Percentiles rank a stretch among this genome's conserved stretches.
Evolutionary conservation across 2,888 invertebrate genomes (phyloP).

Genomic region (Drosophila pseudotalamancana): DNA sequence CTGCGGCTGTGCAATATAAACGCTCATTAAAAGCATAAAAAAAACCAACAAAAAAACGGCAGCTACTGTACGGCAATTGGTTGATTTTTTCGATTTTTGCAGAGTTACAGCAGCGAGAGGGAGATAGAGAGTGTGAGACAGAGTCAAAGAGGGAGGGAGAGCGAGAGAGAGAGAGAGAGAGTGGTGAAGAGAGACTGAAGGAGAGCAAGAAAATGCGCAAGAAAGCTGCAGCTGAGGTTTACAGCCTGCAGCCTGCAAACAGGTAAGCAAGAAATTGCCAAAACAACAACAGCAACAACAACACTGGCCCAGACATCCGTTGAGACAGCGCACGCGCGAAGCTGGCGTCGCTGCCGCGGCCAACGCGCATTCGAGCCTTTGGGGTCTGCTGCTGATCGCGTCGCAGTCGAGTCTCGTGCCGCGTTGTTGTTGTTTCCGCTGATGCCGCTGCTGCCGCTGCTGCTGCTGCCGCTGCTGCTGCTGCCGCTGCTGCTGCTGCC

Average conservation of each 20-base stretch:
- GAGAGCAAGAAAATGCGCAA: conserved; percentile 56
- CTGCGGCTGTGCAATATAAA: conserved; percentile 74
- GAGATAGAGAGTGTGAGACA: conserved; percentile 3
- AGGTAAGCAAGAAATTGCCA: conserved; percentile 66
- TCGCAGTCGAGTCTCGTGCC: conserved; percentile 66
- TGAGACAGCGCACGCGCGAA: conserved; percentile 80
- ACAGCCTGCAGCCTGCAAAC: conserved; percentile 63
- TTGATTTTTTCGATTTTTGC: conserved; percentile 74
- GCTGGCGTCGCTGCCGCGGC: conserved; percentile 46
- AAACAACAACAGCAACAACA: conserved; percentile 46
- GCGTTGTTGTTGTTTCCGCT: conserved; percentile 34
- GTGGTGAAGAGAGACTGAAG: conserved; percentile 48
- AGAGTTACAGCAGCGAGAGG: conserved; percentile 1
- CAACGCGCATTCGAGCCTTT: conserved; percentile 44
- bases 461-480: no score
- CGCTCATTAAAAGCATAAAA: conserved; percentile 80
- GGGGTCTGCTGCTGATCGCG: conserved; percentile 32
- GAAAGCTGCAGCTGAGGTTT: conserved; percentile 63
- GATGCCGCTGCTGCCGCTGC: conserved; percentile 30
- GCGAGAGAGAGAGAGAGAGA: conserved; percentile 27
- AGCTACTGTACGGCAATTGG: conserved; percentile 78
- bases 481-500: conserved; percentile 18
- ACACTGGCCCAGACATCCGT: conserved; percentile 65
- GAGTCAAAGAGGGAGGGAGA: conserved; percentile 4
- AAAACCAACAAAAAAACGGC: conserved; percentile 73